Evolutionary conservation across 2,888 invertebrate species (phyloP).

Genomic region (Itoplectis maculator): DNA sequence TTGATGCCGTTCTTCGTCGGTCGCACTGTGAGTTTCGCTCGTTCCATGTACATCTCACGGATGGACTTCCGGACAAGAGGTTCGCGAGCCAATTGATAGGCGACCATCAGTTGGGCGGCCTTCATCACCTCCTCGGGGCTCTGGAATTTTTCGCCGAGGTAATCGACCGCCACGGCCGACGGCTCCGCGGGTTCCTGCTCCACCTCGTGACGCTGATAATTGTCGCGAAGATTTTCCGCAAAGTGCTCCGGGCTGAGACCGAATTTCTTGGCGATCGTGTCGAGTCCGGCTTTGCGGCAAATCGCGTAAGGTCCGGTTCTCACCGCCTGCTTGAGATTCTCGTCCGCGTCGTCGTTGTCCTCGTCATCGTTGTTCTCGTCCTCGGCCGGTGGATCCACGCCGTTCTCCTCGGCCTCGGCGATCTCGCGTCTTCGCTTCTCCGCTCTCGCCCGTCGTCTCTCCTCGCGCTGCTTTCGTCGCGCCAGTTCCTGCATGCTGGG

Average conservation of each 20-base stretch:
- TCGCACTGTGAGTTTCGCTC: slow-evolving; percentile 91
- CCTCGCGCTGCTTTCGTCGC: slow-evolving; percentile 85
- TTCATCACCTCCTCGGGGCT: slow-evolving; percentile 93
- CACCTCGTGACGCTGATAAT: slow-evolving; percentile 96
- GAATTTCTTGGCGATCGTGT: slow-evolving; percentile 93
- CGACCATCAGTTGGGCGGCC: slow-evolving; percentile 96
- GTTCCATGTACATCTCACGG: slow-evolving; percentile 93
- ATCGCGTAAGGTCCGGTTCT: slow-evolving; percentile 94
- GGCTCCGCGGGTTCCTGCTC: slow-evolving; percentile 95
- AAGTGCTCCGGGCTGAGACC: slow-evolving; percentile 96
- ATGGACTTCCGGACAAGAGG: slow-evolving; percentile 94
- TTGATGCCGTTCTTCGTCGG: slow-evolving; percentile 96
- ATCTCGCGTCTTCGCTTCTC: slow-evolving; percentile 86
- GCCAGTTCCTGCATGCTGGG: slow-evolving; percentile 92
- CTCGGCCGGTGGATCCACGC: slow-evolving; percentile 86
- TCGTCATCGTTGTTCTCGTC: slow-evolving; percentile 86
- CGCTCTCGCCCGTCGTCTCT: background rate
- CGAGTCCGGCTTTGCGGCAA: slow-evolving; percentile 93
- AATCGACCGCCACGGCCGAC: slow-evolving; percentile 92
- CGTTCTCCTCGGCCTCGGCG: slow-evolving; percentile 86
- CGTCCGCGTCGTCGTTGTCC: slow-evolving; percentile 86
- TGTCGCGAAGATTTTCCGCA: slow-evolving; percentile 96
- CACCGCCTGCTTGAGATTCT: slow-evolving; percentile 92
- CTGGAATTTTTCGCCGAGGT: slow-evolving; percentile 73
- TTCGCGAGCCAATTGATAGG: slow-evolving; percentile 95